Conservation (phyloP, 2,113 vertebrate genomes). For the Siniperca chuatsi region DNA sequence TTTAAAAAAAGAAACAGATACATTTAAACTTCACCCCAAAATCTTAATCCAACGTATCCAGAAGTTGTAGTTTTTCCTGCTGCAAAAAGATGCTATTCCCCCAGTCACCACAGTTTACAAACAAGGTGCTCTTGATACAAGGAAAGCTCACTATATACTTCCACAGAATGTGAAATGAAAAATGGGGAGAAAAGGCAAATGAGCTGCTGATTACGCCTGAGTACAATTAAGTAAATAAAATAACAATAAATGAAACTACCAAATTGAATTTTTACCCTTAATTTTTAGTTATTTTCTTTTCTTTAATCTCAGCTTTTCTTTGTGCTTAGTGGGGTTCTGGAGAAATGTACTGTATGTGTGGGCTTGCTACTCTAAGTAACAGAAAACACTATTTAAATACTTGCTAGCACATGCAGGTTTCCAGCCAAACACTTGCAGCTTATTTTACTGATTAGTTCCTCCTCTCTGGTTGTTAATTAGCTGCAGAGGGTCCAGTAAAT, state of each 20-base stretch:
- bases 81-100: neutral
- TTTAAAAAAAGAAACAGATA: neutral
- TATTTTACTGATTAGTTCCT: slow-evolving; percentile 42
- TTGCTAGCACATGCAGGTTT: neutral
- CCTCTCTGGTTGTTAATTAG: slow-evolving; percentile 39
- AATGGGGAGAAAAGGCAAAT: neutral
- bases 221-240: neutral
- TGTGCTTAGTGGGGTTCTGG: neutral
- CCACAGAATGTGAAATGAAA: neutral
- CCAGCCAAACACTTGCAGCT: slow-evolving; percentile 20
- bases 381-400: neutral
- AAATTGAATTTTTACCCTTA: neutral
- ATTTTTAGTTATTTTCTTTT: neutral
- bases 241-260: neutral
- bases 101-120: neutral
- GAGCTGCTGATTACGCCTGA: neutral
- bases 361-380: neutral
- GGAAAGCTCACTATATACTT: neutral
- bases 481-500: slow-evolving; percentile 17
- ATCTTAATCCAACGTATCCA: neutral
- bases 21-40: neutral
- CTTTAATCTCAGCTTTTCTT: neutral
- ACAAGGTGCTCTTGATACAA: neutral
- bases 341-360: neutral
- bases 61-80: neutral